Evolutionary conservation across 2,113 vertebrate genomes (phyloP).

Genomic region (Scomber scombrus): DNA sequence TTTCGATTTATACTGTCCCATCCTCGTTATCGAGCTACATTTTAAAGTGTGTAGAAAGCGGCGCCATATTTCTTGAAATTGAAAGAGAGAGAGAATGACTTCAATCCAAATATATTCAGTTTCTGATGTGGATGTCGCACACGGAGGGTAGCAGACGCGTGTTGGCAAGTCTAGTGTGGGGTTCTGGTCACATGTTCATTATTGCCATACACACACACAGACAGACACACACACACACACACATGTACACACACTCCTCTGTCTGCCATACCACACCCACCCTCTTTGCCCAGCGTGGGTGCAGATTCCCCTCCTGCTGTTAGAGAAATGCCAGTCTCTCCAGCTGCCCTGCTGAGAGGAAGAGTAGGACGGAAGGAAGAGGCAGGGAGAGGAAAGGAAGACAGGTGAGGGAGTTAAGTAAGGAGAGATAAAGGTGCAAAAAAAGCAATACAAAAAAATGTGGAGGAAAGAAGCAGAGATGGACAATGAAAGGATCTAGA

Average conservation of each 20-base stretch:
- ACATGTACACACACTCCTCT: conserved; percentile 36
- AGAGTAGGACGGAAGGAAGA: conserved; percentile 38
- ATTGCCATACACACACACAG: conserved; percentile 40
- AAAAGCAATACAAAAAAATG: neutral
- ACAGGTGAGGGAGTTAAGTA: conserved; percentile 1
- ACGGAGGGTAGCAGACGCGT: conserved; percentile 11
- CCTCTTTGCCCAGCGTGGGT: conserved; percentile 67
- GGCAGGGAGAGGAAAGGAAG: conserved; percentile 12
- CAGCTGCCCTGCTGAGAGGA: conserved; percentile 65
- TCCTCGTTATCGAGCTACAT: conserved; percentile 10
- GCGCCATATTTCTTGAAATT: conserved; percentile 34
- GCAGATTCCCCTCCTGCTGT: conserved; percentile 72
- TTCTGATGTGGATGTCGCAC: conserved; percentile 1
- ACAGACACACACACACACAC: conserved; percentile 26
- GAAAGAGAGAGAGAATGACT: conserved; percentile 18
- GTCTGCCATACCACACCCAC: conserved; percentile 47
- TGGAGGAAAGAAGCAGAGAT: conserved; percentile 20
- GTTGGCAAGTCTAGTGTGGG: conserved; percentile 28
- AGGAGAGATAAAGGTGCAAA: neutral
- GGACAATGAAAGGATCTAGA: conserved; percentile 10
- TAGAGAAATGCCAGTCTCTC: conserved; percentile 81
- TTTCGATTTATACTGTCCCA: conserved; percentile 27
- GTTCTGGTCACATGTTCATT: conserved; percentile 53
- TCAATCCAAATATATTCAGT: neutral
- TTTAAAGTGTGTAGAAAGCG: too few relatives aligned